Percentiles rank a stretch among this genome's conserved stretches.
These are phyloP conservation scores for Gasterosteus nipponicus DNA, from an alignment of 2,113 vertebrate species.

Conservation along the genomic window DNA sequence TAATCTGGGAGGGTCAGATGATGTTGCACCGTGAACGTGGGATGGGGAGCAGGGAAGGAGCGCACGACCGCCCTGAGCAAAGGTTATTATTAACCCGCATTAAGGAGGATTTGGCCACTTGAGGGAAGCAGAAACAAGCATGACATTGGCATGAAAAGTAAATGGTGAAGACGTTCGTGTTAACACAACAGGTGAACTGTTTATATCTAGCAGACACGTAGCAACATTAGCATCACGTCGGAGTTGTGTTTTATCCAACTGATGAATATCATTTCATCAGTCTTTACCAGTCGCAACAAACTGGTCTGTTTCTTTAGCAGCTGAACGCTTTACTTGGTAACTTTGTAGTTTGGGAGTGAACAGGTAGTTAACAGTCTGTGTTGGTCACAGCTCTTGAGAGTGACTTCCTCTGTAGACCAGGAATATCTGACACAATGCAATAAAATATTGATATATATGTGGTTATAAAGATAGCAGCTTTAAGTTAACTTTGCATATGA, in stretches of 20 bases:
- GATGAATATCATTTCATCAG: not conserved
- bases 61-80: not conserved
- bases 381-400: not conserved
- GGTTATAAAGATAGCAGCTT: not conserved
- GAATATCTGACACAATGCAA: conserved; percentile 1
- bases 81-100: not conserved
- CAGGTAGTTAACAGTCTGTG: not conserved
- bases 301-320: not conserved
- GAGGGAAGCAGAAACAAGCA: not conserved
- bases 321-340: not conserved
- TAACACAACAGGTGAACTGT: not conserved
- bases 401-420: not conserved
- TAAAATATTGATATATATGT: not conserved
- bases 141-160: not conserved
- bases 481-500: not conserved
- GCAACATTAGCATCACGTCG: not conserved
- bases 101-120: not conserved
- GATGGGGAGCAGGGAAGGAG: not conserved
- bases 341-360: not conserved
- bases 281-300: not conserved
- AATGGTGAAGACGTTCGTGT: not conserved
- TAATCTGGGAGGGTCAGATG: conserved; percentile 1
- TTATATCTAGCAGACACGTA: too few relatives aligned
- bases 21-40: not conserved
- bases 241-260: not conserved